phyloP scores from a whole-genome alignment of 1,140 invertebrate genomes.

The Tachypleus tridentatus region DNA sequence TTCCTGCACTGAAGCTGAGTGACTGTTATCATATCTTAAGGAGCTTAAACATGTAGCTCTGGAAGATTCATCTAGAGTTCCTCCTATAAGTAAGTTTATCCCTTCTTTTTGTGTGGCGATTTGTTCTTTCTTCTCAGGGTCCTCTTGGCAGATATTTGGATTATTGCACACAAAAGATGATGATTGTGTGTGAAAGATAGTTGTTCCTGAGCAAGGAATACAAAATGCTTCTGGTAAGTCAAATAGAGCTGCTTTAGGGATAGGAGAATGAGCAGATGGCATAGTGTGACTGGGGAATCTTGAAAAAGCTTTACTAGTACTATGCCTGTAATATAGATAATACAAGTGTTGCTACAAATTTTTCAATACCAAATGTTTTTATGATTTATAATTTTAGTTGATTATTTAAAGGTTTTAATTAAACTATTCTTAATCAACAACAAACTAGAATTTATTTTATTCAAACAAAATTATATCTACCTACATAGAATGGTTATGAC shows the following conservation, averaged over 20 bases:
- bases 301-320: constrained; percentile 80
- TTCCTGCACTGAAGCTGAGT: no score
- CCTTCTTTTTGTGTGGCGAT: neutral
- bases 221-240: neutral
- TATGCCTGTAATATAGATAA: constrained; percentile 48
- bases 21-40: constrained; percentile 55
- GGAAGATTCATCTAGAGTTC: constrained; percentile 66
- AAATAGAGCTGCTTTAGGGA: neutral
- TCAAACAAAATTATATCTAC: no score
- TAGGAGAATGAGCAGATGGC: constrained; percentile 26
- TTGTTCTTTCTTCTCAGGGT: neutral
- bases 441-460: no score
- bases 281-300: constrained; percentile 79
- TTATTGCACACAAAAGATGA: neutral
- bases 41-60: constrained; percentile 54
- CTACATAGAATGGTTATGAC: no score
- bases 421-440: no score
- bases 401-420: no score
- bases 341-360: constrained; percentile 1
- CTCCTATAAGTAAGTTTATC: constrained; percentile 61
- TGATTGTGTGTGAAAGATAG: neutral
- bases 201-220: no score
- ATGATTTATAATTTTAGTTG: no score
- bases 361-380: no score
- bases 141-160: neutral